phyloP scores from a whole-genome alignment of 2,113 vertebrate genomes.

The Suricata suricatta region DNA sequence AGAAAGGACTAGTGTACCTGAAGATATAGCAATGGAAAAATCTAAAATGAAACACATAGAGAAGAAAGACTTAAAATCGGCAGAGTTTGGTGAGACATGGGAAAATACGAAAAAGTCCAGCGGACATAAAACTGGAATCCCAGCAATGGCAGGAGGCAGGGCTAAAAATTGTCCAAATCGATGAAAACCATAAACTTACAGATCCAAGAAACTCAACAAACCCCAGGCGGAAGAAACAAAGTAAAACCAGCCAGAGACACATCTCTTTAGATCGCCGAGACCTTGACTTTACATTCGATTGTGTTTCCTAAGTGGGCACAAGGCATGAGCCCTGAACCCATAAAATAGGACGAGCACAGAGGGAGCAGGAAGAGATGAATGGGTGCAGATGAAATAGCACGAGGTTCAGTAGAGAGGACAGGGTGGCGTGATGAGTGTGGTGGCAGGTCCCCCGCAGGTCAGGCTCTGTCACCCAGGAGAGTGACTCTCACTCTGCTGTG shows the following conservation, averaged over 20 bases:
- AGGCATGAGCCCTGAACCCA: neutral
- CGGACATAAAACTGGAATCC: neutral
- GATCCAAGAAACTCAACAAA: neutral
- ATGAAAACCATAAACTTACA: neutral
- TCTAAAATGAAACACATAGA: neutral
- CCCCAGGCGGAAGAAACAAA: neutral
- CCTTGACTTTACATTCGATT: neutral
- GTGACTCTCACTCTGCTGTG: neutral
- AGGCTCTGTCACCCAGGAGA: neutral
- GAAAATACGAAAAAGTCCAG: neutral
- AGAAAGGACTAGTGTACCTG: neutral
- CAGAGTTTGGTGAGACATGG: neutral
- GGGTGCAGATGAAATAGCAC: neutral
- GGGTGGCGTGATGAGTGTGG: rapidly evolving
- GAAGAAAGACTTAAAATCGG: neutral
- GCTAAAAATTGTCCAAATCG: neutral
- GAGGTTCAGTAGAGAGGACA: neutral
- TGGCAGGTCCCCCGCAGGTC: neutral
- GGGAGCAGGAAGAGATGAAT: neutral
- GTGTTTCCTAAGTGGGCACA: neutral
- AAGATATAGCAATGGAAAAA: neutral
- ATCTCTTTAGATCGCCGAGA: neutral
- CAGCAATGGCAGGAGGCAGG: neutral
- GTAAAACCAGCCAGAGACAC: neutral
- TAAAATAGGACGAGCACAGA: no score